Base-by-base conservation (phyloP, 2,888 invertebrate genomes). In the Lasius platythorax region DNA sequence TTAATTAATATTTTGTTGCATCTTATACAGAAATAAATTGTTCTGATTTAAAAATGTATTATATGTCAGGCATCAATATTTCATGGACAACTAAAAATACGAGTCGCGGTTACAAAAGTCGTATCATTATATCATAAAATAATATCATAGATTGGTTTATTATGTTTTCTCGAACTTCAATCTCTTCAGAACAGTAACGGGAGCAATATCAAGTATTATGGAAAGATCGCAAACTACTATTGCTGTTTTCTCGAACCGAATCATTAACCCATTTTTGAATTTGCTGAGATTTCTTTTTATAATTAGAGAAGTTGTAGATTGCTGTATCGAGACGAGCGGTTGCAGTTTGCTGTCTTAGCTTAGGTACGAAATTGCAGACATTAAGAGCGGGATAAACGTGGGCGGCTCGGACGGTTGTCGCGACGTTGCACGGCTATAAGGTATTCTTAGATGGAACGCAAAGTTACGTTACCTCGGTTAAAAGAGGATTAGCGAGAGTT, bases 401-500 rank as follows among this genome's bases (percentile, higher is more conserved):
- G 87, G 12, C 66, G 82, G 83, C 82, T 92, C 91, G 90, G 90
- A 88, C 89, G 87, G 89, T 90, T 91, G 90, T 90, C 90, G 86
- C 87, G 90, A 88, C 91, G 87, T 88, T 91, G 87, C 87, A 88
- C 86, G 85, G 83, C 89, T 89, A 84, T 91, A 92, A 93, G 91
- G 88, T 91, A 92, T 92, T 92, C 90, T 84, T 78, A 85, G 87
- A 88, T 89, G 85, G 87, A 89, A 90, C 83, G 90, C 78, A 76
- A 88, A 92, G 93, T 92, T 92, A 91, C 91, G 88, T 90, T 90
- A 90, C 83, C 85, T 89, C 73, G 91, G 88, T 89, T 91, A 91
- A 92, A 91, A 87, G 90, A 84, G 90, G 91, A 93, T 93, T 93
- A 92, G 92, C 90, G 87, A 87, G 91, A 92, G 91, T 92, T 93